Conservation (phyloP, 2,797 vertebrate genomes). For the Eulemur albifrons region DNA sequence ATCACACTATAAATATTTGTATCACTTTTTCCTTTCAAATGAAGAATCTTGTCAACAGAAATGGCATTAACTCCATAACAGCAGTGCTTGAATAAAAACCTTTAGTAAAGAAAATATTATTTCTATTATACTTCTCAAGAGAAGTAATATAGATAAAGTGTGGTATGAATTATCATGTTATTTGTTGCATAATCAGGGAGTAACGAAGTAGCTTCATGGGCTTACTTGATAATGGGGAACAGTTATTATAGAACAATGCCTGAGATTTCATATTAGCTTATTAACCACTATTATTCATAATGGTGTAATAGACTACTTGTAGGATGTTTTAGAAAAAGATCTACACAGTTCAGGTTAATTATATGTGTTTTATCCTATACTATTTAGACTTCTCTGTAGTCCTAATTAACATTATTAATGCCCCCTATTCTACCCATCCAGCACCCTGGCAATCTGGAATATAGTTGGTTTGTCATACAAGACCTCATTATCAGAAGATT, state of each 20-base stretch:
- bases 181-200: background rate
- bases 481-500: background rate
- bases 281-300: background rate
- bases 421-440: background rate
- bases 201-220: background rate
- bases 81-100: constrained; percentile 27
- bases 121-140: constrained; percentile 20
- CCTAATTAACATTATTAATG: background rate
- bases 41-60: background rate
- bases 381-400: background rate
- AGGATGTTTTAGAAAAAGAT: background rate
- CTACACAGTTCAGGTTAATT: background rate
- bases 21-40: constrained; percentile 28
- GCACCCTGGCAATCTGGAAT: background rate
- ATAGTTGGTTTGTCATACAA: background rate
- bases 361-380: background rate
- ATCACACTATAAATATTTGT: constrained; percentile 66
- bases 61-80: constrained; percentile 9
- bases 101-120: constrained; percentile 5
- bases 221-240: background rate
- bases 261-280: background rate
- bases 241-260: background rate
- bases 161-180: background rate
- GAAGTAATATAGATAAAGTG: background rate
- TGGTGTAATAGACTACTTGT: background rate